Evolutionary conservation across 1,140 invertebrate species (phyloP).

Genomic region (Papilio glaucus): DNA sequence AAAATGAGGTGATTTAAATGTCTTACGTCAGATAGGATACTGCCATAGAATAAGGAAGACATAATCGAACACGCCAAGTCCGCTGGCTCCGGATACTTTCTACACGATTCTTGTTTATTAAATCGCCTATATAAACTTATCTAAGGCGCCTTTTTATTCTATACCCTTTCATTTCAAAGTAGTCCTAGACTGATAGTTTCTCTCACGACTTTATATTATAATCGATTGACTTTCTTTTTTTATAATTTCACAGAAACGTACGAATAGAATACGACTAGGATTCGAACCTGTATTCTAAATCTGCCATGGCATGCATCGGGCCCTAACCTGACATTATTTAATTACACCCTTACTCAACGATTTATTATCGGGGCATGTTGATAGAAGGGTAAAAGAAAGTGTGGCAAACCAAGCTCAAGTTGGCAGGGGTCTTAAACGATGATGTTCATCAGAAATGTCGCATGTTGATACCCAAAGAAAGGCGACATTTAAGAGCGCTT

Average conservation of each 20-base stretch:
- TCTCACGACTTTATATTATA: background rate
- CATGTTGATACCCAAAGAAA: too few relatives aligned
- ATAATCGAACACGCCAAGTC: constrained; percentile 14
- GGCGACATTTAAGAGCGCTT: too few relatives aligned
- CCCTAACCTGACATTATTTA: too few relatives aligned
- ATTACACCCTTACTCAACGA: too few relatives aligned
- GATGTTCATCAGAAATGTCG: too few relatives aligned
- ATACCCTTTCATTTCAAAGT: too few relatives aligned
- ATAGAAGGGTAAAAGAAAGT: too few relatives aligned
- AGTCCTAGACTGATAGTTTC: background rate
- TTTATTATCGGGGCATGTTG: too few relatives aligned
- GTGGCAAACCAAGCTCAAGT: too few relatives aligned
- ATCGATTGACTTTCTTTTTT: background rate
- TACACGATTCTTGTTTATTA: constrained; percentile 16
- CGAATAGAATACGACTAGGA: background rate
- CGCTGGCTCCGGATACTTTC: background rate
- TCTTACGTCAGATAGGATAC: constrained; percentile 1
- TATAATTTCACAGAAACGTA: background rate
- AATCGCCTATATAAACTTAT: constrained; percentile 1
- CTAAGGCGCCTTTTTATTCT: background rate
- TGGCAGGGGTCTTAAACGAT: too few relatives aligned
- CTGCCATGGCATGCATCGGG: background rate
- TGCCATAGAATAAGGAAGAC: background rate
- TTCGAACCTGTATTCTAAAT: background rate
- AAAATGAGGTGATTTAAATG: background rate